Evolutionary conservation across 1,140 invertebrate genomes (phyloP).

Genomic region (Dolichoris vasculosae): DNA sequence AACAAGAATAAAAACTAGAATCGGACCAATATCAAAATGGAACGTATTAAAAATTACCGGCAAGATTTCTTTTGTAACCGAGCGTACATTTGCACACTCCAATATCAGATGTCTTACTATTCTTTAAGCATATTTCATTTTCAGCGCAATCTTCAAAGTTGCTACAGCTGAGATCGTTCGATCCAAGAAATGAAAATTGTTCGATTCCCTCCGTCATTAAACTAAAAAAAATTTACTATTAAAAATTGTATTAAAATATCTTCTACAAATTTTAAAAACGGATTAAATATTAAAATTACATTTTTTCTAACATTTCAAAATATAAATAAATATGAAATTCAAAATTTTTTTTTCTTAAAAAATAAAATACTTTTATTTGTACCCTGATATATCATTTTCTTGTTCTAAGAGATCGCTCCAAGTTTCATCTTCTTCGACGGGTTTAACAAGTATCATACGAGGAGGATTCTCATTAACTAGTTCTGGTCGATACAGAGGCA

Average conservation of each 20-base stretch:
- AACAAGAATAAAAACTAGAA: constrained; percentile 51
- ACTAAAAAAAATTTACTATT: constrained; percentile 50
- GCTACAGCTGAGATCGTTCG: constrained; percentile 70
- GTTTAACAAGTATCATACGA: constrained; percentile 85
- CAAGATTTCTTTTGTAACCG: constrained; percentile 76
- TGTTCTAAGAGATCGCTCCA: constrained; percentile 76
- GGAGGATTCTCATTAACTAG: constrained; percentile 77
- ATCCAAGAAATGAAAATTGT: constrained; percentile 64
- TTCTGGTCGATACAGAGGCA: constrained; percentile 78
- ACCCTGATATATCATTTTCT: constrained; percentile 58
- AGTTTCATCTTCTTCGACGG: constrained; percentile 74
- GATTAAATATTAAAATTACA: not conserved
- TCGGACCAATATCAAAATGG: not conserved
- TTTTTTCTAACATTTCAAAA: not conserved
- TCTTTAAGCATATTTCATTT: constrained; percentile 80
- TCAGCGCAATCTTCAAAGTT: constrained; percentile 74
- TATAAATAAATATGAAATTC: not conserved
- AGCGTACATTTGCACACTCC: constrained; percentile 82
- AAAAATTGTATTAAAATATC: not conserved
- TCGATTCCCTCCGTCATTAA: constrained; percentile 71
- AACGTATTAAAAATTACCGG: constrained; percentile 60
- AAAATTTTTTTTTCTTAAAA: not conserved
- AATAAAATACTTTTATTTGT: constrained; percentile 18
- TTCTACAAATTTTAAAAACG: not conserved
- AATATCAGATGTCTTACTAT: constrained; percentile 74